Percentiles rank a stretch among this genome's conserved stretches.
Evolutionary conservation across 2,797 vertebrate genomes (phyloP).

Genomic region (Myotis planiceps): DNA sequence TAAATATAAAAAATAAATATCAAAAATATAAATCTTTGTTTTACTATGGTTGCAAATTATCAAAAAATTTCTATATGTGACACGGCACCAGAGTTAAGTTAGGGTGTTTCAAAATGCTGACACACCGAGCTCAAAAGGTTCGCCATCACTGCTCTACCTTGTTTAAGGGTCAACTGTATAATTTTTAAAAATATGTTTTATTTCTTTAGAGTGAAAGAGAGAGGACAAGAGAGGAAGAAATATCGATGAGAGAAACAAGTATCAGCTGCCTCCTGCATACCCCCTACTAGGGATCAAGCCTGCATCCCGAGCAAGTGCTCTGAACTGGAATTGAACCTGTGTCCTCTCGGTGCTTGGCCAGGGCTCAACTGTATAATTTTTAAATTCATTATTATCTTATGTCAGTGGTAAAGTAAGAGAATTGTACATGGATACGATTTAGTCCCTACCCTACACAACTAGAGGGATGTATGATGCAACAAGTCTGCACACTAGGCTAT

Average conservation of each 20-base stretch:
- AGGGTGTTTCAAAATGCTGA: no score
- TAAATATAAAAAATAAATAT: no score
- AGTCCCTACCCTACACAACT: background rate
- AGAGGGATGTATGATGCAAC: background rate
- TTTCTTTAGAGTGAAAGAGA: background rate
- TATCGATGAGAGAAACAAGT: background rate
- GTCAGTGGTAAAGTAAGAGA: background rate
- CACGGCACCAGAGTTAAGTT: no score
- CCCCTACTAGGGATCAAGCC: background rate
- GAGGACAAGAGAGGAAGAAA: background rate
- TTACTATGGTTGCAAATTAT: no score
- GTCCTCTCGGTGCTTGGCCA: background rate
- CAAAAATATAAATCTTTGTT: no score
- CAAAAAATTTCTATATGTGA: no score
- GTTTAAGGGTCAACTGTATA: background rate
- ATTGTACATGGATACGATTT: background rate
- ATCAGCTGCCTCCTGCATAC: background rate
- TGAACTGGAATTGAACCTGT: background rate
- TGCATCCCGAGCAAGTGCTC: background rate
- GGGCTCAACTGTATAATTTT: background rate
- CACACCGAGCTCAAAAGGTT: no score
- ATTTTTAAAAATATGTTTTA: background rate
- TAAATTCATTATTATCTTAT: background rate
- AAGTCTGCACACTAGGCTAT: background rate
- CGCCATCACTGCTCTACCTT: background rate